Evolutionary conservation across 2,797 vertebrate species (phyloP).

Genomic region (Pipistrellus pygmaeus): DNA sequence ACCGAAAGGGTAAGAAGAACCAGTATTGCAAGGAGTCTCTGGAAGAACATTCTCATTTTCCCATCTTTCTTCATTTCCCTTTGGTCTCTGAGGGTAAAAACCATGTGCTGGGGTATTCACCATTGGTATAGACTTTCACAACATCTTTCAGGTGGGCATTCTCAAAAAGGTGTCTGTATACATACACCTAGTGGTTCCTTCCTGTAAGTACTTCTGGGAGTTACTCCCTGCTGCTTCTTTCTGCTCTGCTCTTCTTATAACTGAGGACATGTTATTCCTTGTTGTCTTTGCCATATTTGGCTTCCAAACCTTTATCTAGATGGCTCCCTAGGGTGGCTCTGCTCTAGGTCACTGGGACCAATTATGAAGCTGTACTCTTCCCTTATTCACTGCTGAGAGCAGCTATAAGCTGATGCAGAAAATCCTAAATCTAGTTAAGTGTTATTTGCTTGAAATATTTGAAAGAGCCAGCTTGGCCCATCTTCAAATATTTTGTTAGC

Average conservation of each 20-base stretch:
- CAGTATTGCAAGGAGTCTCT: neutral
- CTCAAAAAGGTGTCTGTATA: neutral
- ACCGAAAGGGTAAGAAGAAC: neutral
- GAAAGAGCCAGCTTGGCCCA: slow-evolving; percentile 83
- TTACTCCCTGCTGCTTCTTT: neutral
- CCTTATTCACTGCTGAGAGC: neutral
- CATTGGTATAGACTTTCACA: too few relatives aligned
- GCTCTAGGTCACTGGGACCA: slow-evolving; percentile 25
- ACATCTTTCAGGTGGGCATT: neutral
- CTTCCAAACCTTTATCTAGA: neutral
- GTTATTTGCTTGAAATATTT: slow-evolving; percentile 83
- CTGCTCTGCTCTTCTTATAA: neutral
- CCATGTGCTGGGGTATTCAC: neutral
- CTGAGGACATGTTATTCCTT: neutral
- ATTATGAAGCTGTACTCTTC: slow-evolving; percentile 34
- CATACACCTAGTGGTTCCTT: too few relatives aligned
- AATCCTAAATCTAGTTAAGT: slow-evolving; percentile 78
- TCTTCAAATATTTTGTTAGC: slow-evolving; percentile 86
- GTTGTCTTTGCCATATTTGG: neutral
- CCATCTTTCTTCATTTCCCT: neutral
- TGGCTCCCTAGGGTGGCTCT: neutral
- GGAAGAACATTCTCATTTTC: neutral
- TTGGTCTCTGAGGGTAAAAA: neutral
- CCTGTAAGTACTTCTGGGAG: neutral
- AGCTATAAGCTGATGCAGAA: slow-evolving; percentile 37